These are phyloP conservation scores for Halocynthia roretzi DNA, from an alignment of 23 tunicate genomes.

Conservation along the genomic window DNA sequence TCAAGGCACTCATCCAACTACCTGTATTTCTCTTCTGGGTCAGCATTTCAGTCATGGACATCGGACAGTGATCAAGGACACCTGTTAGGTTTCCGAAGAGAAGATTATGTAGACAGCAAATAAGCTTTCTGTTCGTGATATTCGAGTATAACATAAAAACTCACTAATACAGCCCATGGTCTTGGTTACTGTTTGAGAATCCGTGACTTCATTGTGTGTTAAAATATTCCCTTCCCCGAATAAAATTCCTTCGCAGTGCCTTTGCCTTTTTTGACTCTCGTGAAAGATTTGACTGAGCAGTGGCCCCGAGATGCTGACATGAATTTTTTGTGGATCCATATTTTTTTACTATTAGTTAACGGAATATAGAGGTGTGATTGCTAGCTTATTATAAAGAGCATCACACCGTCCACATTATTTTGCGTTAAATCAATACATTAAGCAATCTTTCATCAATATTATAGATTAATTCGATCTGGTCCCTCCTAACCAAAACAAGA, in stretches of 20 bases:
- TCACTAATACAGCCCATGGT: not conserved
- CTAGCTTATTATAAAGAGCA: no score
- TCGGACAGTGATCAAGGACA: conserved; percentile 5
- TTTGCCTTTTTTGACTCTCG: not conserved
- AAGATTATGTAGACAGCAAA: not conserved
- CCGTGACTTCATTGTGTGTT: conserved; percentile 13
- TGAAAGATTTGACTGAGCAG: conserved; percentile 12
- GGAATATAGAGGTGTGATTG: no score
- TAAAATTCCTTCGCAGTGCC: conserved; percentile 16
- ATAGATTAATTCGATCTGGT: no score
- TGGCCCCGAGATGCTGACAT: conserved; percentile 17
- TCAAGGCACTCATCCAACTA: not conserved
- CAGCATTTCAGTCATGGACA: not conserved
- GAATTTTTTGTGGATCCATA: not conserved
- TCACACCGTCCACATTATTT: no score
- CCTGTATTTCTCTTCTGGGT: not conserved
- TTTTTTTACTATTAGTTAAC: no score
- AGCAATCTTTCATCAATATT: no score
- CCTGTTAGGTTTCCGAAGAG: not conserved
- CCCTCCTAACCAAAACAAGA: no score
- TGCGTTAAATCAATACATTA: no score
- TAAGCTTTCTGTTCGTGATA: not conserved
- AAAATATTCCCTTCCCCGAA: conserved; percentile 4
- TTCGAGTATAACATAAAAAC: not conserved
- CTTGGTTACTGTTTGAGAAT: conserved; percentile 3